Evolutionary conservation across 2,888 invertebrate species (phyloP), one percentile per base, ranked within the genome.

Genomic region (Drosophila hawaiiensis): DNA sequence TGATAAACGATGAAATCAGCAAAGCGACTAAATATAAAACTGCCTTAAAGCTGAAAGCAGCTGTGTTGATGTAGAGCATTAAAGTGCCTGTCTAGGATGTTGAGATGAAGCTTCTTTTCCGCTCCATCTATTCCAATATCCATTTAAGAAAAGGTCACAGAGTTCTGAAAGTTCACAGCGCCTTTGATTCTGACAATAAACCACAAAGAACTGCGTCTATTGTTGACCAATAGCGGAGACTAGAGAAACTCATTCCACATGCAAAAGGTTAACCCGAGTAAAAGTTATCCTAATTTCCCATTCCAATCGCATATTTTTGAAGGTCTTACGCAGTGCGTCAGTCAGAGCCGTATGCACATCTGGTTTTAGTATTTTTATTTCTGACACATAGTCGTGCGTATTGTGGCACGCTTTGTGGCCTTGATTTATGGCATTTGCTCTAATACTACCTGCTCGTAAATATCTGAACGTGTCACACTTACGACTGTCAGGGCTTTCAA

Each of bases 151-250:
- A 80, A 76, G 87, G 84, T 88, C 75, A 69, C 31, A 56, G 55
- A 67, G 29, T 49, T 72, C 54, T 58, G 31, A 56, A 60, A 79
- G 86, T 86, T 82, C 74, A 68, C 73, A 76, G 80, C 58, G 29
- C 53, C 39, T 25, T 67, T 85, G 86, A 85, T 76, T 76, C 69
- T 78, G 78, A 80, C 82, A 78, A 80, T 73, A 71, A 69, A 64
- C 70, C 63, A 80, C 50, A 60, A 74, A 73, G 74, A 83, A 54
- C 29, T 66, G 54, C 39, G 47, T 68, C 64, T 59, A 50, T 37
- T 59, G 58, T 58, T 80, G 80, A 68, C 80, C 73, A 67, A 4
- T 39, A 58, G 37, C 37, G 22, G 31, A 12, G 3, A 16, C 7
- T 6, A 29, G 22, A 49, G 37, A 55, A 35, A 12, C 56, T 70